Evolutionary conservation across 2,888 invertebrate species (phyloP).

Genomic region (Calephelis perditalis): DNA sequence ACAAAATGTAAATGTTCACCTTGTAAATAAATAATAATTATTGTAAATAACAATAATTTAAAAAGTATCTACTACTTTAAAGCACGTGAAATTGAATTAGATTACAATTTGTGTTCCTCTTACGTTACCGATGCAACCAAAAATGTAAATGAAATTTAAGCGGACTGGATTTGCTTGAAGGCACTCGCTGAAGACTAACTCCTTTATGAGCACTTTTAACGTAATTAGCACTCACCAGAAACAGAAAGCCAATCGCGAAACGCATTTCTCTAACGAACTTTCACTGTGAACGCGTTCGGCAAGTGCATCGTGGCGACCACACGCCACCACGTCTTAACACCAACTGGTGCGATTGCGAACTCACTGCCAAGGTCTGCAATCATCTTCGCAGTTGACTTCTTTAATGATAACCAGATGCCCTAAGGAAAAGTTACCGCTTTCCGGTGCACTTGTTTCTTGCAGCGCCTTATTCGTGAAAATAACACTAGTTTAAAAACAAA

Average conservation of each 20-base stretch:
- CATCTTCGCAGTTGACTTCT: constrained; percentile 42
- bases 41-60: constrained; percentile 5
- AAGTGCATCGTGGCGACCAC: constrained; percentile 58
- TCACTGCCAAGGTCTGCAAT: constrained; percentile 59
- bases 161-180: constrained; percentile 8
- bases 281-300: constrained; percentile 57
- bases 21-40: too few species aligned
- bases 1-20: too few species aligned
- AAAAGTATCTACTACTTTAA: too few species aligned
- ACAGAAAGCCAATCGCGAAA: constrained; percentile 70
- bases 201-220: constrained; percentile 33
- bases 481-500: constrained; percentile 8
- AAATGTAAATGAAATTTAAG: constrained; percentile 1
- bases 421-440: constrained; percentile 49
- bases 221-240: constrained; percentile 74
- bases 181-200: constrained; percentile 16
- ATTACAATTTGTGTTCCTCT: background rate
- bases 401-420: constrained; percentile 35
- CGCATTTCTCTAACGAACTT: constrained; percentile 73
- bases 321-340: constrained; percentile 50
- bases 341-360: constrained; percentile 51
- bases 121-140: constrained; percentile 2
- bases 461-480: background rate
- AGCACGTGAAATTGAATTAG: background rate
- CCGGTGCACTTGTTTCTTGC: constrained; percentile 34